A percentile compares a stretch with the other conserved stretches of the same genome.
Conservation (phyloP, 2,113 vertebrate genomes). For the Spermophilus dauricus region DNA sequence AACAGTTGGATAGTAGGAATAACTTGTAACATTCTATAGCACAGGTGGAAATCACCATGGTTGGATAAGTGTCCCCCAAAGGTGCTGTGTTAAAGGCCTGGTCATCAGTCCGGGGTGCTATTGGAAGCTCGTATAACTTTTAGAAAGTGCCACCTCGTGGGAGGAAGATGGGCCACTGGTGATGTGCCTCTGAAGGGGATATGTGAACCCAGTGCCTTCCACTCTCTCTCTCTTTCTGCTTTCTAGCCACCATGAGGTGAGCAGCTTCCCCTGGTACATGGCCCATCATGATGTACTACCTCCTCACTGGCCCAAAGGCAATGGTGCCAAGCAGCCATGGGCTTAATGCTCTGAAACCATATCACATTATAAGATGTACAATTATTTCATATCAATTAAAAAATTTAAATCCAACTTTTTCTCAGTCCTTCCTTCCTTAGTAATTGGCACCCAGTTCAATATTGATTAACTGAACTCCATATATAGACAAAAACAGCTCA, state of each 20-base stretch:
- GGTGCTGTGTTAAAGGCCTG: background rate
- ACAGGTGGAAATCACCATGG: background rate
- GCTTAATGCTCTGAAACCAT: background rate
- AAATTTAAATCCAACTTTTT: background rate
- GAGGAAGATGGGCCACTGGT: background rate
- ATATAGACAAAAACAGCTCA: background rate
- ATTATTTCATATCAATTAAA: background rate
- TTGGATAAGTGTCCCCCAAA: background rate
- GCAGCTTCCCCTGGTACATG: background rate
- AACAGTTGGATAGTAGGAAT: background rate
- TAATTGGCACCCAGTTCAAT: background rate
- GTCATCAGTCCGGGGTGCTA: too few species aligned
- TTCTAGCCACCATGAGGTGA: background rate
- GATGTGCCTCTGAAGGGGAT: background rate
- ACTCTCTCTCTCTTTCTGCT: background rate
- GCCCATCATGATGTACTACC: background rate
- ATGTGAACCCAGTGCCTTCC: background rate
- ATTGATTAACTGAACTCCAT: background rate
- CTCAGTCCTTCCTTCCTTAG: background rate
- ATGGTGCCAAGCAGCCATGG: background rate
- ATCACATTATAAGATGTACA: background rate
- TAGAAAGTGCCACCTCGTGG: background rate
- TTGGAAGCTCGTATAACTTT: background rate
- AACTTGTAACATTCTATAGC: background rate
- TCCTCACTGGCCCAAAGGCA: background rate